Base-by-base conservation (phyloP, 2,797 vertebrate genomes). In the Lepidocolaptes lacrymiger region DNA sequence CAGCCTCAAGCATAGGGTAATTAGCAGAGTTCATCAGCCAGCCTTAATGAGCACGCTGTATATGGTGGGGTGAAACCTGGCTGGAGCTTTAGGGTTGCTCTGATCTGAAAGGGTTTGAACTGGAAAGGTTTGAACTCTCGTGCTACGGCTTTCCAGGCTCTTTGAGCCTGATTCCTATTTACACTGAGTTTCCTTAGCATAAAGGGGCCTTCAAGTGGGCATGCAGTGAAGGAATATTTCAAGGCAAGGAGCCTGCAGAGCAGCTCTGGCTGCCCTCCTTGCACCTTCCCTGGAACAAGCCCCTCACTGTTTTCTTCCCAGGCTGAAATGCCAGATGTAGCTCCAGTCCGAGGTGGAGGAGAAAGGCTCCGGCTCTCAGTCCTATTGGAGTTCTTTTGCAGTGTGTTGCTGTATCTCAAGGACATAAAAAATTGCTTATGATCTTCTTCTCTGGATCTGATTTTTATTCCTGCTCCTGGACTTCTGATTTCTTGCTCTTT, bases 201-300 rank as follows among this genome's bases (percentile, higher is more conserved):
- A 96, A 97, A 94, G 92, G 95, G 76, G 82, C 95, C 91, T 97
- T 96, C 95, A 95, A 97, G 94, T 97, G 95, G 91, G 91, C 92
- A 87, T 94, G 94, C 95, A 95, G 93, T 17, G 94, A 91, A 66
- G 89, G 93, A 78, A 88, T 92, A 96, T 93, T 93, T 91, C 86
- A 87, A 88, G 93, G 93, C 84, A 85, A 92, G 79, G 84, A 96
- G 92, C 95, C 54, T 93, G 93, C 91, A 75, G 92, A 96, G 93
- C 52, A 1, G 83, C 86, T 82, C 75, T 95, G 59, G 3, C 92
- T 96, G 48, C 91, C 91, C 87, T 94, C 86, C 95, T 95, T 88
- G 91, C 92, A 93, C 93, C 96, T 95, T 97, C 88, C 79, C 26
- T 55, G 73, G 89, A 97, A 96, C 95, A 96, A 96, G 88, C 71